Evolutionary conservation across 1,140 invertebrate species (phyloP).

Genomic region (Drosophila burlai): DNA sequence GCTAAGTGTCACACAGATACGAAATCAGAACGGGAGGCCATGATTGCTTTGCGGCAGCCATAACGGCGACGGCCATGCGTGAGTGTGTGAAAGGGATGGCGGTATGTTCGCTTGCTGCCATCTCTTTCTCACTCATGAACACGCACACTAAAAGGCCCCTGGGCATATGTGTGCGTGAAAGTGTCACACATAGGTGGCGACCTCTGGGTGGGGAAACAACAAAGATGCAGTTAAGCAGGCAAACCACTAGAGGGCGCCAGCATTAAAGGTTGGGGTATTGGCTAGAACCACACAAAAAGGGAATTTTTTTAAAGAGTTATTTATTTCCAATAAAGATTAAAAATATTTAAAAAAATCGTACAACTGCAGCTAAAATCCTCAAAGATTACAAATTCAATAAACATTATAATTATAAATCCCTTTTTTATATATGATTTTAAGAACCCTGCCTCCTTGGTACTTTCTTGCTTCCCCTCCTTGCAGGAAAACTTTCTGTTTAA

Average conservation of each 20-base stretch:
- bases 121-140: constrained; percentile 12
- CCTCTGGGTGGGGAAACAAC: constrained; percentile 19
- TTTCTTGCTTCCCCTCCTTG: constrained; percentile 36
- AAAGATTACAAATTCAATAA: too few species aligned
- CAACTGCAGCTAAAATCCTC: accelerated
- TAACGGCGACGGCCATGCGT: constrained; percentile 28
- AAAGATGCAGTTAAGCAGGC: constrained; percentile 15
- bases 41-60: constrained; percentile 38
- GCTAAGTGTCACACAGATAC: constrained; percentile 29
- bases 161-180: constrained; percentile 47
- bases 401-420: too few species aligned
- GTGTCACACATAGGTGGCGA: constrained; percentile 21
- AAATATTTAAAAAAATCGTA: background rate
- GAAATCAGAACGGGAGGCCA: constrained; percentile 23
- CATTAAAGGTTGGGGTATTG: constrained; percentile 36
- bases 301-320: background rate
- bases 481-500: constrained; percentile 9
- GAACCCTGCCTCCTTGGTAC: background rate
- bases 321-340: background rate
- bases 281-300: constrained; percentile 20
- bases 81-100: constrained; percentile 15
- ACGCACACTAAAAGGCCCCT: background rate
- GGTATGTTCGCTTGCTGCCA: too few species aligned
- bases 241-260: constrained; percentile 45
- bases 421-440: too few species aligned